Evolutionary conservation across 2,888 invertebrate species (phyloP).

Genomic region (Cryptus viduatorius): DNA sequence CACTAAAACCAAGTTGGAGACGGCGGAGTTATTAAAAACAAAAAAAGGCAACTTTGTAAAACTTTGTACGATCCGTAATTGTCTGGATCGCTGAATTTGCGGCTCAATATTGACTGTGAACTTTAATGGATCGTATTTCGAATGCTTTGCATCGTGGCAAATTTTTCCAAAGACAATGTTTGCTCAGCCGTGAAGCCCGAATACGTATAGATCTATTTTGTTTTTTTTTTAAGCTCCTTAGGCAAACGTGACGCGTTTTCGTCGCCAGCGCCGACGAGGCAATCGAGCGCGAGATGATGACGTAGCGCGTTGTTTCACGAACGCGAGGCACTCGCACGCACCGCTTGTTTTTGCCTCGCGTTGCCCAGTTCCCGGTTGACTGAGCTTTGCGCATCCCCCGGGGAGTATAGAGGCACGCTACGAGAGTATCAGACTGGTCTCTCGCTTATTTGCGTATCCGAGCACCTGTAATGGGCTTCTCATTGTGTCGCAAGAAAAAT

Average conservation of each 20-base stretch:
- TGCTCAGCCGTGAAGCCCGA: not conserved
- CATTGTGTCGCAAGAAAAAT: too few relatives aligned
- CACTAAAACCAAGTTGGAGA: not conserved
- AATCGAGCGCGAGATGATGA: constrained; percentile 26
- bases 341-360: constrained; percentile 41
- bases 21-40: not conserved
- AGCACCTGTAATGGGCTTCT: constrained; percentile 11
- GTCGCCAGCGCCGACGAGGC: constrained; percentile 15
- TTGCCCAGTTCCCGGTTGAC: constrained; percentile 46
- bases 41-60: too few relatives aligned
- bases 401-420: constrained; percentile 22
- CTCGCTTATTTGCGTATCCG: not conserved
- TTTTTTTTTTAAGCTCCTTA: not conserved
- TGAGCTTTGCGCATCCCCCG: constrained; percentile 26
- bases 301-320: constrained; percentile 27
- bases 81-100: not conserved
- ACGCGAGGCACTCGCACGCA: constrained; percentile 49
- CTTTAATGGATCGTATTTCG: constrained; percentile 7
- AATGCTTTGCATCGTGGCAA: not conserved
- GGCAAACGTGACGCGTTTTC: not conserved
- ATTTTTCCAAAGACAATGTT: not conserved
- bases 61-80: not conserved
- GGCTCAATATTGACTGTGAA: constrained; percentile 1
- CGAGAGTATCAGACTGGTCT: constrained; percentile 34
- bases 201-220: not conserved